Base-by-base conservation (phyloP, 2,113 vertebrate genomes). In the Phasianus colchicus region DNA sequence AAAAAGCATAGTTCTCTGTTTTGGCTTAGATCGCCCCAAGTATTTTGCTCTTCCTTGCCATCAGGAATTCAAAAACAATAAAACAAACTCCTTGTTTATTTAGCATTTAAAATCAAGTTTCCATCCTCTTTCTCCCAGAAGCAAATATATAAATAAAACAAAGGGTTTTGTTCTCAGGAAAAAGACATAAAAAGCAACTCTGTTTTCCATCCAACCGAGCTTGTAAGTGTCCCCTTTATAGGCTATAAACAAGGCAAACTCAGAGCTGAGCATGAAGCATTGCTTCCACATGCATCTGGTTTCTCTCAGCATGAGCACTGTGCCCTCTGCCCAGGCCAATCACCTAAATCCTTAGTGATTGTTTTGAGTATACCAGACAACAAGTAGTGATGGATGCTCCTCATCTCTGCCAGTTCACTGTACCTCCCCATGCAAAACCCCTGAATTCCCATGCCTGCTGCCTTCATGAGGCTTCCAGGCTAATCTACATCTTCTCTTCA, bases 131-230 rank as follows among this genome's bases (percentile, higher is more conserved):
- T 84, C 50, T 86, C 75, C 40, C 32, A 83, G 55, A 78, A 60
- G 40, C 50, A 75, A 88, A 90, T 15, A 73, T 29, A 67, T 45
- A 77, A 90, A 74, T 36, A 88, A 91, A 86, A 86, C 57, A 95
- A 83, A 78, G 18, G 18, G 21, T 0, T 45, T 83, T 86, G 47
- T 89, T 88, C 54, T 60, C n/a, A 34, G 25, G 50, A 58, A 48
- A 78, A 84, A 74, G 10, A 65, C 21, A 89, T 75, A 76, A 65
- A 90, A 70, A 54, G 1, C 0, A n/a, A 75, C 32, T 24, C 83
- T 89, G 89, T 87, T 66, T 89, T 79, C 50, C 50, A 69, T 29
- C 65, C n/a, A 63, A 11, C 4, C 52, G 61, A 20, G 43, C 43
- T 89, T 89, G 77, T n/a, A 1, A 45, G 4, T 34, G 73, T 70